These are phyloP conservation scores for Deroptyus accipitrinus DNA, from an alignment of 2,113 vertebrate genomes.

Conservation along the genomic window DNA sequence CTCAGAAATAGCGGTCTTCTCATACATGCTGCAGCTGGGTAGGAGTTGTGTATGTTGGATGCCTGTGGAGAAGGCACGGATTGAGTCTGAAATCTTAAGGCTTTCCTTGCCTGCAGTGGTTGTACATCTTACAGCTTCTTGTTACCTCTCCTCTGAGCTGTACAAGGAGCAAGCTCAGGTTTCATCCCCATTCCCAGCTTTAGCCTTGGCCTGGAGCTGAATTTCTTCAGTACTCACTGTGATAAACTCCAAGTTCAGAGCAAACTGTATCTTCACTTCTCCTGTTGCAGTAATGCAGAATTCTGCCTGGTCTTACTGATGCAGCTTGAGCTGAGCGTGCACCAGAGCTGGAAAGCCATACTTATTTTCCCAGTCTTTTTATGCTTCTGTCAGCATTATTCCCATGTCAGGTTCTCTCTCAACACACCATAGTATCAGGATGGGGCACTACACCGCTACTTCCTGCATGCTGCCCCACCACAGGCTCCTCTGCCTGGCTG, in stretches of 20 bases:
- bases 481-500: rapidly evolving
- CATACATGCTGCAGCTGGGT: neutral
- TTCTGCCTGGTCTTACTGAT: rapidly evolving
- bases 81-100: rapidly evolving
- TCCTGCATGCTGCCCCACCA: rapidly evolving
- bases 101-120: neutral
- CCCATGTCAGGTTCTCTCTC: neutral
- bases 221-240: neutral
- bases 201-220: neutral
- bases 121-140: neutral
- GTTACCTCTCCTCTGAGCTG: neutral
- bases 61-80: neutral
- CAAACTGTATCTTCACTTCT: neutral
- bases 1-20: neutral
- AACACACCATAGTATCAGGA: neutral
- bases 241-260: neutral
- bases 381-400: rapidly evolving
- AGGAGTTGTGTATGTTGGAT: neutral
- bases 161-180: neutral
- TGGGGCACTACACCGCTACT: neutral
- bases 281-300: rapidly evolving
- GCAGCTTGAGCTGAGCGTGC: neutral
- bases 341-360: neutral
- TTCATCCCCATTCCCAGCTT: neutral
- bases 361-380: neutral